phyloP scores from a whole-genome alignment of 2,888 invertebrate species.

The Xanthostigma xanthostigma region DNA sequence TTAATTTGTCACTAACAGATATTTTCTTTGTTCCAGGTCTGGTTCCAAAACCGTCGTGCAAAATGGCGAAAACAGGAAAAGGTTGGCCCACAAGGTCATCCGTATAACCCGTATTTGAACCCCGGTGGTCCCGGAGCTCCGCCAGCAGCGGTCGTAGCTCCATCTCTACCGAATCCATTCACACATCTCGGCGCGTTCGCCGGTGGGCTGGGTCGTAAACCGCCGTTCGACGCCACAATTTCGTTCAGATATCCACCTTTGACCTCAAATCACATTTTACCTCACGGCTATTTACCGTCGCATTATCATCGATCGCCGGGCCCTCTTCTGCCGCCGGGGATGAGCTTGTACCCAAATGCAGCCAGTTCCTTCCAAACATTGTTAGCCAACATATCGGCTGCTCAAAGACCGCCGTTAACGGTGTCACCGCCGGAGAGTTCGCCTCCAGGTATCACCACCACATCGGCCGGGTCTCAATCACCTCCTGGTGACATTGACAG shows the following conservation, averaged over 20 bases:
- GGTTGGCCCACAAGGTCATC: slow-evolving; percentile 80
- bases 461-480: slow-evolving; percentile 28
- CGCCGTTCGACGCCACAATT: slow-evolving; percentile 50
- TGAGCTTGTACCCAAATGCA: slow-evolving; percentile 39
- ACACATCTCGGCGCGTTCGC: slow-evolving; percentile 56
- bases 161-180: slow-evolving; percentile 70
- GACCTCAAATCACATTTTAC: slow-evolving; percentile 33
- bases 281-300: slow-evolving; percentile 40
- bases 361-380: slow-evolving; percentile 70
- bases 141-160: slow-evolving; percentile 48
- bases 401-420: slow-evolving; percentile 34
- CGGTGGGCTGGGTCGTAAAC: slow-evolving; percentile 39
- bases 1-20: no score
- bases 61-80: slow-evolving; percentile 91
- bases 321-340: slow-evolving; percentile 48
- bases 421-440: slow-evolving; percentile 34
- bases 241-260: slow-evolving; percentile 56
- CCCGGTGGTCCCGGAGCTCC: slow-evolving; percentile 45
- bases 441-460: slow-evolving; percentile 31
- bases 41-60: slow-evolving; percentile 85
- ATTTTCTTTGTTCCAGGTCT: slow-evolving; percentile 51
- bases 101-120: slow-evolving; percentile 72
- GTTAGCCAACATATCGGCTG: slow-evolving; percentile 61
- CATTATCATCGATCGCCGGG: slow-evolving; percentile 32
- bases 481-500: slow-evolving; percentile 58